phyloP scores from a whole-genome alignment of 2,888 invertebrate genomes.

The Andrena dorsata region DNA sequence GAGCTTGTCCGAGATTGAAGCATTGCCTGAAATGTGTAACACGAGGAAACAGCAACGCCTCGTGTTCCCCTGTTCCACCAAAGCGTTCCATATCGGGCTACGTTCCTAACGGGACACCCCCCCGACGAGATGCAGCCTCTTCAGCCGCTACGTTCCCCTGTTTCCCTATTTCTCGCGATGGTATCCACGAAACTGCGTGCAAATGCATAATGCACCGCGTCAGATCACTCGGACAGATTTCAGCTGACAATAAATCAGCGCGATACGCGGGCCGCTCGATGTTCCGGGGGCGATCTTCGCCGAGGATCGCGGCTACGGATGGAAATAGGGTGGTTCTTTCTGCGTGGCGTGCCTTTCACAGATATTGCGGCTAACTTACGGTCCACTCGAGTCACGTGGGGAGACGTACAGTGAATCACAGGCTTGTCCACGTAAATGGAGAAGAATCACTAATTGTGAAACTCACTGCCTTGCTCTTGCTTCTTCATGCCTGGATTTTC shows the following conservation, averaged over 20 bases:
- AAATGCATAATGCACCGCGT: slow-evolving; percentile 49
- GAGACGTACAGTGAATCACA: too few species aligned
- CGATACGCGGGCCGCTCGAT: background rate
- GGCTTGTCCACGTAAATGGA: too few species aligned
- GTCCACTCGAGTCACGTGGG: too few species aligned
- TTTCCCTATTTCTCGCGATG: slow-evolving; percentile 56
- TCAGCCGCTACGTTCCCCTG: background rate
- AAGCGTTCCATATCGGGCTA: slow-evolving; percentile 58
- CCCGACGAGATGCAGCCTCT: background rate
- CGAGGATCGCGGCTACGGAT: background rate
- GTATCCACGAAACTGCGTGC: slow-evolving; percentile 26
- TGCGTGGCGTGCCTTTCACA: too few species aligned
- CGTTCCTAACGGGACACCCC: slow-evolving; percentile 51
- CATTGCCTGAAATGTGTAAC: slow-evolving; percentile 34
- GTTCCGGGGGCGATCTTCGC: background rate
- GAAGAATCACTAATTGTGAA: too few species aligned
- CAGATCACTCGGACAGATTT: slow-evolving; percentile 29
- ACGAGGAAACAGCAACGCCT: slow-evolving; percentile 9
- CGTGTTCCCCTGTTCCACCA: slow-evolving; percentile 41
- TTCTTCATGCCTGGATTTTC: too few species aligned
- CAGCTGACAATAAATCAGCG: slow-evolving; percentile 38
- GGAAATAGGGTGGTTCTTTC: background rate
- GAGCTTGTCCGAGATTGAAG: slow-evolving; percentile 29
- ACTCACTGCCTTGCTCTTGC: too few species aligned
- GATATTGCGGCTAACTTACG: too few species aligned